Evolutionary conservation across 2,797 vertebrate species (phyloP).

Genomic region (Sebastes iracundus): DNA sequence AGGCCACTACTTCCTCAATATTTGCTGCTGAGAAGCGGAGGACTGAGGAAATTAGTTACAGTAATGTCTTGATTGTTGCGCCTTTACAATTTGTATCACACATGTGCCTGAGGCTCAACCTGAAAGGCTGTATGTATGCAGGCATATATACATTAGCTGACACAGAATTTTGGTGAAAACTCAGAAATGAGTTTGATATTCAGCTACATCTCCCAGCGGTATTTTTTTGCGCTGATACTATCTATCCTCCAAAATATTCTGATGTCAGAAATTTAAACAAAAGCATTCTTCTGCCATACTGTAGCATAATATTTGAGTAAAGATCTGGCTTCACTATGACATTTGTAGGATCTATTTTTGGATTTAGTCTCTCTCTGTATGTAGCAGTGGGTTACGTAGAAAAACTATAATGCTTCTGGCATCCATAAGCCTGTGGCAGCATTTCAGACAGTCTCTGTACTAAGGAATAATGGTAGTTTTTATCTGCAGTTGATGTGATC

Average conservation of each 20-base stretch:
- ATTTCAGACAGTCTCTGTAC: constrained; percentile 33
- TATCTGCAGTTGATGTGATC: constrained; percentile 19
- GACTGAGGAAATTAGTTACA: constrained; percentile 74
- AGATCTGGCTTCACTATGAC: constrained; percentile 22
- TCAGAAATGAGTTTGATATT: constrained; percentile 45
- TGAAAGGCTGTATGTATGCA: not conserved
- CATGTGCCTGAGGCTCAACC: constrained; percentile 7
- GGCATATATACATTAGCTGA: not conserved
- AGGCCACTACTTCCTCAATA: constrained; percentile 61
- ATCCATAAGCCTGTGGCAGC: constrained; percentile 8
- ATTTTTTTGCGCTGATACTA: constrained; percentile 18
- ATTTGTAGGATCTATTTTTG: constrained; percentile 10
- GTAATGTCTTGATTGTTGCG: constrained; percentile 68
- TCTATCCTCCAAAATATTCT: constrained; percentile 7
- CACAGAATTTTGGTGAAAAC: not conserved
- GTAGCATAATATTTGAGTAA: constrained; percentile 5
- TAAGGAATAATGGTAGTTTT: constrained; percentile 22
- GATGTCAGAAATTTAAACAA: constrained; percentile 23
- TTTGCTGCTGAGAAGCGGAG: constrained; percentile 75
- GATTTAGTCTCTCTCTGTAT: not conserved
- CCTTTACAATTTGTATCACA: constrained; percentile 48
- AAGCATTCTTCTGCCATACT: constrained; percentile 5
- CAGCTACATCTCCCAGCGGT: not conserved
- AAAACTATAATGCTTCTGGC: constrained; percentile 21
- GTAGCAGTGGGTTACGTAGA: not conserved